Evolutionary conservation across 2,113 vertebrate genomes (phyloP), one percentile per base, ranked within the genome.

Genomic region (Phycodurus eques): DNA sequence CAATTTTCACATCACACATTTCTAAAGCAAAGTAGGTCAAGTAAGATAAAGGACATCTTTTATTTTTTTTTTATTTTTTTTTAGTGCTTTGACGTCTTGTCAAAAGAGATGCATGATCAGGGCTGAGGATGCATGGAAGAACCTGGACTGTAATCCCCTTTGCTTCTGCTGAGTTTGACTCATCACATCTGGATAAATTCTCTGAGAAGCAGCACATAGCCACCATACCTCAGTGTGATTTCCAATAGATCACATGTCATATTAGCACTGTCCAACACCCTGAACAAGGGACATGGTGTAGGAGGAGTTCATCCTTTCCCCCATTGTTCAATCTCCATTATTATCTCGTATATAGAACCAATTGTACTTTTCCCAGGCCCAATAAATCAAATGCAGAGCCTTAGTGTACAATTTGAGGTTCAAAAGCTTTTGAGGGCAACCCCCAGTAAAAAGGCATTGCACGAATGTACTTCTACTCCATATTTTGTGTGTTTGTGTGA

Each of bases 181-280:
- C 78, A 68, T 71, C 71, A 56, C 56, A 67, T 80, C 77, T 78
- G 80, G 80, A 75, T 22, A 9, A 13, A 68, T 71, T 85, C 77
- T 70, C 53, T 56, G 59, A 81, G 57, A 53, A 72, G 74, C 74
- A 76, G 75, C 77, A 68, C 59, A 73, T 15, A 47, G 69, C 66
- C 66, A 44, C 51, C 76, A 35, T 68, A 66, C 68, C 68, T 71
- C 49, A 1, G 39, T 5, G n/a, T 63, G 31, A 53, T 62, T 54
- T 81, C 79, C 71, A 14, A 71, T 10, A 73, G 59, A 69, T 74
- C 31, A 27, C 39, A 17, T 61, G 65, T 89, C 76, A 77, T 70
- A 70, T 74, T 60, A 44, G 73, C 62, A 47, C 67, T 69, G 17
- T 70, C 42, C 57, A 44, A 51, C 67, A 42, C 19, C 20, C 17